A percentile compares a stretch with the other conserved stretches of the same genome.
Conservation (phyloP, 2,888 invertebrate species). For the Sylvicola cinctus region DNA sequence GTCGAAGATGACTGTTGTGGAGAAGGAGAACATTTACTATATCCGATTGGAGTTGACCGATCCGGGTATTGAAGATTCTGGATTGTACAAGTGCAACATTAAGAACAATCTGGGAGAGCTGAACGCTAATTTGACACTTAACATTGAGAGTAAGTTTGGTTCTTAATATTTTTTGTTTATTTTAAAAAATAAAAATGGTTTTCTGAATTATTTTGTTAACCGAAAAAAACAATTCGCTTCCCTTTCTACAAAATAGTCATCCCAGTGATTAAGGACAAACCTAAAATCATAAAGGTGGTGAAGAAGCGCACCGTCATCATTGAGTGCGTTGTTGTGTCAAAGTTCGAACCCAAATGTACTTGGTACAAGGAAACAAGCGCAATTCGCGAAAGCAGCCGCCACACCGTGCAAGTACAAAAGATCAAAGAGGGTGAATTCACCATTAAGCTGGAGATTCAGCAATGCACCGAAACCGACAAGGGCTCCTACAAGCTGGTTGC, state of each 20-base stretch:
- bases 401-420: constrained; percentile 18
- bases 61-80: constrained; percentile 89
- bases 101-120: constrained; percentile 91
- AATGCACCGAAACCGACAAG: constrained; percentile 59
- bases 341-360: constrained; percentile 78
- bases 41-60: constrained; percentile 73
- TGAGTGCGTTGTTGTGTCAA: constrained; percentile 83
- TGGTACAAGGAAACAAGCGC: constrained; percentile 80
- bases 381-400: constrained; percentile 39
- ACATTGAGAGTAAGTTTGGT: constrained; percentile 76
- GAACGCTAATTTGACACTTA: constrained; percentile 90
- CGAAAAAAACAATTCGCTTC: not conserved
- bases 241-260: constrained; percentile 40
- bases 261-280: constrained; percentile 84
- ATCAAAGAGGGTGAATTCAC: constrained; percentile 63
- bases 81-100: constrained; percentile 93
- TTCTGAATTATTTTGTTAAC: not conserved
- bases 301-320: constrained; percentile 85
- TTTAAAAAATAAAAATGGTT: constrained; percentile 1
- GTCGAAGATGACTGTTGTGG: constrained; percentile 46
- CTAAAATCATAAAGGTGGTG: constrained; percentile 74
- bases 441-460: constrained; percentile 74
- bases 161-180: constrained; percentile 1
- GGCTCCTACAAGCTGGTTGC: constrained; percentile 80
- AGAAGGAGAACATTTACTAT: constrained; percentile 61